Conservation (phyloP, 1,140 invertebrate genomes). For the Cotesia typhae region DNA sequence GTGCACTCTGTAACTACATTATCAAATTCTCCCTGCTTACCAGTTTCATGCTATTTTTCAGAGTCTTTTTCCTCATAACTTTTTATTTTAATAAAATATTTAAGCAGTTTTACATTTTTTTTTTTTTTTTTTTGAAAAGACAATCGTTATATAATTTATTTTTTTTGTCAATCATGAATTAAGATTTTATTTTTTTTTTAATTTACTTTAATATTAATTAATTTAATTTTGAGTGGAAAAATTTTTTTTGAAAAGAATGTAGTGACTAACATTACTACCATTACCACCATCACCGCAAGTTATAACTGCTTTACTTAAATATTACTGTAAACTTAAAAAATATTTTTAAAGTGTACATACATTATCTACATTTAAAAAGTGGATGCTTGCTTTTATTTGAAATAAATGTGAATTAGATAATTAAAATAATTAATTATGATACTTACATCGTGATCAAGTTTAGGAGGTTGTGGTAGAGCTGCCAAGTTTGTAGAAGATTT, state of each 20-base stretch:
- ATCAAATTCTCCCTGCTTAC: conserved; percentile 54
- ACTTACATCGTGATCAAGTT: conserved; percentile 75
- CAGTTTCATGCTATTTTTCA: conserved; percentile 27
- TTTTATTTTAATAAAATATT: too few relatives aligned
- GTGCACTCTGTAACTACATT: conserved; percentile 81
- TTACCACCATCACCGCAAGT: conserved; percentile 30
- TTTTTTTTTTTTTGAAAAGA: too few relatives aligned
- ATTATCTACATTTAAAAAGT: too few relatives aligned
- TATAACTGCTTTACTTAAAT: conserved; percentile 10
- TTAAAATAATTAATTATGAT: not conserved
- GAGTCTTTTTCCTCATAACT: too few relatives aligned
- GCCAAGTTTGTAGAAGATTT: conserved; percentile 57
- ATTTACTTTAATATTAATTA: not conserved
- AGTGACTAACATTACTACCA: conserved; percentile 18
- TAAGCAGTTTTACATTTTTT: too few relatives aligned
- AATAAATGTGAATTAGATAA: conserved; percentile 27
- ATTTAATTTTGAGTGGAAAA: not conserved
- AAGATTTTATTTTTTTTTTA: too few relatives aligned
- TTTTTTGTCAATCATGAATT: too few relatives aligned
- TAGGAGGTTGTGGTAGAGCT: conserved; percentile 62
- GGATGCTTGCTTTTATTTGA: conserved; percentile 12
- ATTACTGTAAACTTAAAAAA: conserved; percentile 22
- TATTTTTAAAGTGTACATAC: conserved; percentile 26
- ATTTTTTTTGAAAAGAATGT: not conserved
- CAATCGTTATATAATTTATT: too few relatives aligned